Conservation (phyloP, 2,113 vertebrate genomes). For the Melanotaenia duboulayi region DNA sequence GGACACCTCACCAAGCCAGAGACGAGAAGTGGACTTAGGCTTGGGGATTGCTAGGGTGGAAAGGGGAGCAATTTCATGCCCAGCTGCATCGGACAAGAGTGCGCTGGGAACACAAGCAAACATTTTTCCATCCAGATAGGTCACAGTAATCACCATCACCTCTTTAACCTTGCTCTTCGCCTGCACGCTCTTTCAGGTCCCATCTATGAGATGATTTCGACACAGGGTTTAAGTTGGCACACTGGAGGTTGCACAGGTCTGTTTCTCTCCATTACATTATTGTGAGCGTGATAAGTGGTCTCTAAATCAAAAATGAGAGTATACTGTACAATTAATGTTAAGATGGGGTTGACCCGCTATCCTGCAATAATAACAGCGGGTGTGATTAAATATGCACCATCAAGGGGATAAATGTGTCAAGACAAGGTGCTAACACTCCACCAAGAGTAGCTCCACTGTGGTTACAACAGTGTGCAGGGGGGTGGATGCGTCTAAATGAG, state of each 20-base stretch:
- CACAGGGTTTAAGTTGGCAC: slow-evolving; percentile 13
- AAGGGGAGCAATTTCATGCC: slow-evolving; percentile 76
- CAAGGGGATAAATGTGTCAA: slow-evolving; percentile 23
- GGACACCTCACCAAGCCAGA: slow-evolving; percentile 38
- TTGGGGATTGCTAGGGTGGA: slow-evolving; percentile 59
- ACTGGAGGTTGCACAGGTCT: slow-evolving; percentile 13
- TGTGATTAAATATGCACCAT: slow-evolving; percentile 47
- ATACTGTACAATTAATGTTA: not conserved
- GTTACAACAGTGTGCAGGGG: slow-evolving; percentile 4
- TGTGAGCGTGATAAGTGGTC: slow-evolving; percentile 11
- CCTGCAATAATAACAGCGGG: slow-evolving; percentile 1
- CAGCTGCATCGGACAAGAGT: slow-evolving; percentile 72
- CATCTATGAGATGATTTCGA: slow-evolving; percentile 22
- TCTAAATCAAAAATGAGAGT: not conserved
- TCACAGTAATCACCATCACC: slow-evolving; percentile 78
- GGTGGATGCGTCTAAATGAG: slow-evolving; percentile 28
- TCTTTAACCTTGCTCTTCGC: slow-evolving; percentile 71
- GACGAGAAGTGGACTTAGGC: slow-evolving; percentile 48
- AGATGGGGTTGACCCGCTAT: slow-evolving; percentile 18
- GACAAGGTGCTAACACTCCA: slow-evolving; percentile 36
- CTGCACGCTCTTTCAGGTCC: slow-evolving; percentile 61
- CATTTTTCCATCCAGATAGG: slow-evolving; percentile 78
- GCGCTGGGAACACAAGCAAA: slow-evolving; percentile 70
- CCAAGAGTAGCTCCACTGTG: slow-evolving; percentile 10
- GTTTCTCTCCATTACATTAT: slow-evolving; percentile 74